Percentiles rank a stretch among this genome's conserved stretches.
These are phyloP conservation scores for Thunnus thynnus DNA, from an alignment of 2,113 vertebrate genomes.

Conservation along the genomic window DNA sequence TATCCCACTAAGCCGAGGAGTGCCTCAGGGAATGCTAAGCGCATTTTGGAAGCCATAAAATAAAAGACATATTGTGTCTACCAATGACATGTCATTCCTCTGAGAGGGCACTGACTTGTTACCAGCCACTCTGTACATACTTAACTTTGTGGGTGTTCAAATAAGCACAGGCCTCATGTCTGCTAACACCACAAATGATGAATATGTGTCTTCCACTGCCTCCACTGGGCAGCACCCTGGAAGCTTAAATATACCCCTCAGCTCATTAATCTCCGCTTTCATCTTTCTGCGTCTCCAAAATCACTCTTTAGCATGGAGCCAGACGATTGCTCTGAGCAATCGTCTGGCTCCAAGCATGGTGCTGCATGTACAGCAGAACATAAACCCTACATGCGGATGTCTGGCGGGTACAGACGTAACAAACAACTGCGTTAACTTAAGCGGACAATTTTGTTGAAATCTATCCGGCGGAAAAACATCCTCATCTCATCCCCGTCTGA, in stretches of 20 bases:
- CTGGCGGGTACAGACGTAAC: slow-evolving; percentile 34
- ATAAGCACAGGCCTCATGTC: slow-evolving; percentile 11
- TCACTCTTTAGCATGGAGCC: slow-evolving; percentile 37
- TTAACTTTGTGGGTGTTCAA: slow-evolving; percentile 48
- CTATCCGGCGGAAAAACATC: slow-evolving; percentile 47
- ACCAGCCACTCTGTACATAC: not conserved
- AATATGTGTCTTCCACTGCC: slow-evolving; percentile 31
- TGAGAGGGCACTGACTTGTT: not conserved
- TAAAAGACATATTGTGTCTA: slow-evolving; percentile 58
- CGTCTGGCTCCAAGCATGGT: slow-evolving; percentile 42
- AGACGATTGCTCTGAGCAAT: slow-evolving; percentile 46
- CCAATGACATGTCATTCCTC: slow-evolving; percentile 18
- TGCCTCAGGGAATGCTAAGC: slow-evolving; percentile 30
- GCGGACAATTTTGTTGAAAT: slow-evolving; percentile 56
- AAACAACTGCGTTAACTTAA: slow-evolving; percentile 48
- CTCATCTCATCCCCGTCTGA: slow-evolving; percentile 44
- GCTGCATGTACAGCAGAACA: slow-evolving; percentile 41
- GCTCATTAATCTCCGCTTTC: slow-evolving; percentile 62
- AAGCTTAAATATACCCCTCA: slow-evolving; percentile 37
- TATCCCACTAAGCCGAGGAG: slow-evolving; percentile 35
- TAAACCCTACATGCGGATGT: slow-evolving; percentile 31
- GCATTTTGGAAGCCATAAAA: slow-evolving; percentile 45
- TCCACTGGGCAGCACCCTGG: slow-evolving; percentile 38
- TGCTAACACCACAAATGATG: slow-evolving; percentile 49
- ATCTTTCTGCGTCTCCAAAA: slow-evolving; percentile 49